Evolutionary conservation across 2,113 vertebrate species (phyloP).

Genomic region (Heterotis niloticus): DNA sequence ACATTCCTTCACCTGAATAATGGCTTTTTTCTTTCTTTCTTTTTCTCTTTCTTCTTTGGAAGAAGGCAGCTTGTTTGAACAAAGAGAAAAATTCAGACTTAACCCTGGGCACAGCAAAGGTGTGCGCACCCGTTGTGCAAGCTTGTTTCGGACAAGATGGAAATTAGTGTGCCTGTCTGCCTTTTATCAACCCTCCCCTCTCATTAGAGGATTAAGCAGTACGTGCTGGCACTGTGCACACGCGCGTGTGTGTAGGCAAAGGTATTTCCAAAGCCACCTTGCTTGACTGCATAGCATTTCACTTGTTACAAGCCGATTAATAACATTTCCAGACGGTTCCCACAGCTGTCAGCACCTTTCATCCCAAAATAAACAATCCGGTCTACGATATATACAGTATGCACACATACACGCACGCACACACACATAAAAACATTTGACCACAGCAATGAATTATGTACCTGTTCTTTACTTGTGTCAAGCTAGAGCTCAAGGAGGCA

Average conservation of each 20-base stretch:
- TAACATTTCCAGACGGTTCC: too few relatives aligned
- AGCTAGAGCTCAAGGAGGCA: too few relatives aligned
- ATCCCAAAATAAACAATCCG: background rate
- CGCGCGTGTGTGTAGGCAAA: constrained; percentile 15
- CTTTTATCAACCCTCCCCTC: constrained; percentile 69
- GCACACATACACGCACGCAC: too few relatives aligned
- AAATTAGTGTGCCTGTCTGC: constrained; percentile 55
- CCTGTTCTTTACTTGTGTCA: too few relatives aligned
- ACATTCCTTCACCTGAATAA: constrained; percentile 53
- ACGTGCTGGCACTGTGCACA: constrained; percentile 47
- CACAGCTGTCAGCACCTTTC: too few relatives aligned
- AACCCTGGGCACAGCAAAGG: constrained; percentile 39
- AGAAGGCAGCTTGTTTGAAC: constrained; percentile 56
- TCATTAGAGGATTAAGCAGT: constrained; percentile 68
- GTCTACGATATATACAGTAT: background rate
- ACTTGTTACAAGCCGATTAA: too few relatives aligned
- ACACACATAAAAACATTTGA: too few relatives aligned
- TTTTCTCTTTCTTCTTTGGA: constrained; percentile 41
- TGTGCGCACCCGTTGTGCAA: constrained; percentile 39
- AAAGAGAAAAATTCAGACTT: constrained; percentile 54
- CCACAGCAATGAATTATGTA: background rate
- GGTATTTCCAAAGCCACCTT: background rate
- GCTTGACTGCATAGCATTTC: too few relatives aligned
- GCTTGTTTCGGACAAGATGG: constrained; percentile 22
- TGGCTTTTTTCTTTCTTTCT: constrained; percentile 38